phyloP scores from a whole-genome alignment of 2,113 vertebrate species.

The Gambusia affinis region DNA sequence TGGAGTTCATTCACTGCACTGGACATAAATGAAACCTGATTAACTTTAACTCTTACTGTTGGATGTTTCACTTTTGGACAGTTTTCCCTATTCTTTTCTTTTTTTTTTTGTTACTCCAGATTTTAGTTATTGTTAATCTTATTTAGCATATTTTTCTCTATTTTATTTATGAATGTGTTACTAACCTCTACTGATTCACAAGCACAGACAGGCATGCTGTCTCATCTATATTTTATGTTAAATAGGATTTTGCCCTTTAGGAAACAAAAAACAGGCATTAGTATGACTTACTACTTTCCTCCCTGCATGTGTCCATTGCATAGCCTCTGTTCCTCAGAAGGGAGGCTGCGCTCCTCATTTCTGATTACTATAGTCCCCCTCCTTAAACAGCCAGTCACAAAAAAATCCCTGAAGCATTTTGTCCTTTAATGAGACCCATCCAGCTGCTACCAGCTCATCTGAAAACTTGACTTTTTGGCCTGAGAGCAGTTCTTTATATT shows the following conservation, averaged over 20 bases:
- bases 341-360: constrained; percentile 46
- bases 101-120: background rate
- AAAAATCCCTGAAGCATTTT: constrained; percentile 50
- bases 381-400: constrained; percentile 57
- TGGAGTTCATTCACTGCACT: constrained; percentile 29
- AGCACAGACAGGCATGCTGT: constrained; percentile 1
- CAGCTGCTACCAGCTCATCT: constrained; percentile 65
- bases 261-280: constrained; percentile 25
- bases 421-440: constrained; percentile 63
- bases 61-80: constrained; percentile 20
- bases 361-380: constrained; percentile 64
- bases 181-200: background rate
- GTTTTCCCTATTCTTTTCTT: background rate
- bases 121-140: constrained; percentile 10
- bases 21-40: constrained; percentile 43
- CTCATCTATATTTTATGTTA: constrained; percentile 26
- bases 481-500: constrained; percentile 28
- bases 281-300: constrained; percentile 30
- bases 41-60: constrained; percentile 19
- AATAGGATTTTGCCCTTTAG: constrained; percentile 11
- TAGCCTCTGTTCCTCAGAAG: constrained; percentile 26
- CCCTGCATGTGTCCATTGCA: constrained; percentile 25
- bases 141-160: background rate
- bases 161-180: background rate
- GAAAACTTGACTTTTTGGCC: constrained; percentile 33